Base-by-base conservation (phyloP, 2,113 vertebrate species). In the Vanacampus margaritifer region DNA sequence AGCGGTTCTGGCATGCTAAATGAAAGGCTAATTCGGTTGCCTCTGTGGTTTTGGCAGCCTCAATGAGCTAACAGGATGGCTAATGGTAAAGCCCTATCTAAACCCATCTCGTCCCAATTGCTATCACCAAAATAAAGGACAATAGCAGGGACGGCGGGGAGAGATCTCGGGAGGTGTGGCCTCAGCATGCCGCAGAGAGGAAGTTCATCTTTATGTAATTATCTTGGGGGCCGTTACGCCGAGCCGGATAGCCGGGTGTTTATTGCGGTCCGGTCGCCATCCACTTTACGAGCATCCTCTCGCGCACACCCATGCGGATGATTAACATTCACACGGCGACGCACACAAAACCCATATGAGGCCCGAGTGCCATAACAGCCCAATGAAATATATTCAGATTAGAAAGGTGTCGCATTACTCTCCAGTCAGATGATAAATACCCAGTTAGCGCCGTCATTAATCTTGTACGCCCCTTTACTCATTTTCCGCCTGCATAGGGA, bases 321-420 rank as follows among this genome's bases (percentile, higher is more conserved):
- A 88, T 87, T 87, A 85, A 86, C 83, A 85, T 79, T 82, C 84
- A 82, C 71, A 86, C 79, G 72, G 75, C 83, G 73, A 71, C 77
- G 73, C 69, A 77, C 57, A 70, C 57, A 69, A 28, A 72, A 68
- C 64, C 63, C 67, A 69, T 75, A 68, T 78, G 83, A 84, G 76
- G 81, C 83, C 85, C 78, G 84, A 82, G 80, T 82, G 75, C 84
- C 86, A 86, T 89, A 90, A 89, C 82, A 88, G 77, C 87, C 86
- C 81, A 88, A 90, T 90, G 88, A 90, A 90, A 91, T 89, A 89
- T 88, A 91, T 89, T 90, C 88, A 87, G 89, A 90, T 91, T 91
- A 90, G 88, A 89, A 85, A 89, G 87, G 85, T 89, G 88, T 90
- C 88, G 82, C 86, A 88, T 89, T 89, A 87, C 88, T 86, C 86